Base-by-base conservation (phyloP, 92 coral and sea anemone genomes). In the Montipora capitata region DNA sequence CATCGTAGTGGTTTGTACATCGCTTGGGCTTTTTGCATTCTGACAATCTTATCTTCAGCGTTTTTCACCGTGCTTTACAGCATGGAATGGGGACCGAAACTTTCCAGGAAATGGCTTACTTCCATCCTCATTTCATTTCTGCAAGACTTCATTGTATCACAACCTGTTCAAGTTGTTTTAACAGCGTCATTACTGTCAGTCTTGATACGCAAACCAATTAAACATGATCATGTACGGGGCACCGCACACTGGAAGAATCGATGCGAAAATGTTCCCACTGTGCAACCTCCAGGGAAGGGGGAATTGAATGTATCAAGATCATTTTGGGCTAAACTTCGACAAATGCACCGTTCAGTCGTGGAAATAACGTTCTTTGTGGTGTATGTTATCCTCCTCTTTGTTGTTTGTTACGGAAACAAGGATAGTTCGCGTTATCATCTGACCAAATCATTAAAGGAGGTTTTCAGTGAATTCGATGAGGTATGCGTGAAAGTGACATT, bases 361-460 rank as follows among this genome's bases (percentile, higher is more conserved):
- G 94, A 93, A 79, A 84, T 93, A 7, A 61, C 72, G 16, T 85
- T 90, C 15, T 80, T 96, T 68, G 74, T 93, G 40, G 62, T 89
- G 12, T 86, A 94, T 73, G 78, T 91, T 16, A 70, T 93, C 9
- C 83, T 96, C 64, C 86, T 96, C 80, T 84, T 85, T 87, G 83
- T 91, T 2, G 96, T 94, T 40, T 93, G 97, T 71, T 96, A 94
- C 73, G 96, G 94, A 71, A 95, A 96, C 77, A 91, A 95, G 20
- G 89, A 87, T 15, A 80, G 73, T 10, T 86, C 94, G 40, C 91
- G 96, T 48, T 96, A 82, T 73, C 18, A 87, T 57, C 74, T 96
- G 65, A 96, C 98, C 27, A 88, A 84, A 49, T 90, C 98, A 64
- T 72, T 95, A 61, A 78, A 80, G 81, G 93, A 95, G 10, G 67